phyloP scores from a whole-genome alignment of 1,140 invertebrate genomes.

The Dreissena rostriformis region DNA sequence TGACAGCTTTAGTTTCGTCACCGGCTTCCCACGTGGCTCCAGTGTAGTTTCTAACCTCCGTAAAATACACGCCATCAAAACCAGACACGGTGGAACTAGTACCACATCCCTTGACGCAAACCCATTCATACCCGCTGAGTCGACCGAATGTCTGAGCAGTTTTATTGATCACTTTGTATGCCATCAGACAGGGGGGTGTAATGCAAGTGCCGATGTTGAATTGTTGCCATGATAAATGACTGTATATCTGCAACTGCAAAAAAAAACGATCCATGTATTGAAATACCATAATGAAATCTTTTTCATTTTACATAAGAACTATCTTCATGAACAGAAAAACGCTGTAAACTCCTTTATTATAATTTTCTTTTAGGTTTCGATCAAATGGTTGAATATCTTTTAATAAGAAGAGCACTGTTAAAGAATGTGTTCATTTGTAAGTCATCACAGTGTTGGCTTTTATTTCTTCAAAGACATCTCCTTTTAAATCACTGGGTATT shows the following conservation, averaged over 20 bases:
- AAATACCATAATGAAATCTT: too few relatives aligned
- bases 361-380: too few relatives aligned
- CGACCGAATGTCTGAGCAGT: not conserved
- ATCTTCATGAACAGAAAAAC: too few relatives aligned
- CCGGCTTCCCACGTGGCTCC: not conserved
- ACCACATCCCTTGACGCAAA: not conserved
- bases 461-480: too few relatives aligned
- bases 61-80: not conserved
- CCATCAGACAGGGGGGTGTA: not conserved
- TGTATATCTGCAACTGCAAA: not conserved
- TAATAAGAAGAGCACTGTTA: too few relatives aligned
- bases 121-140: not conserved
- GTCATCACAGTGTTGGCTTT: too few relatives aligned
- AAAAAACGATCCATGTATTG: too few relatives aligned
- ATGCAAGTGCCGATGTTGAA: not conserved
- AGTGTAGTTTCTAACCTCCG: not conserved
- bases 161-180: not conserved
- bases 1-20: not conserved
- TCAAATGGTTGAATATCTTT: too few relatives aligned
- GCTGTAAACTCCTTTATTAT: too few relatives aligned
- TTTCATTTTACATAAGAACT: too few relatives aligned
- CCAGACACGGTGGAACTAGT: not conserved
- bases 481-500: too few relatives aligned
- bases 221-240: slow-evolving; percentile 2
- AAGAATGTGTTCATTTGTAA: too few relatives aligned